Conservation (phyloP, 2,888 invertebrate genomes). For the Gryllus longicercus region DNA sequence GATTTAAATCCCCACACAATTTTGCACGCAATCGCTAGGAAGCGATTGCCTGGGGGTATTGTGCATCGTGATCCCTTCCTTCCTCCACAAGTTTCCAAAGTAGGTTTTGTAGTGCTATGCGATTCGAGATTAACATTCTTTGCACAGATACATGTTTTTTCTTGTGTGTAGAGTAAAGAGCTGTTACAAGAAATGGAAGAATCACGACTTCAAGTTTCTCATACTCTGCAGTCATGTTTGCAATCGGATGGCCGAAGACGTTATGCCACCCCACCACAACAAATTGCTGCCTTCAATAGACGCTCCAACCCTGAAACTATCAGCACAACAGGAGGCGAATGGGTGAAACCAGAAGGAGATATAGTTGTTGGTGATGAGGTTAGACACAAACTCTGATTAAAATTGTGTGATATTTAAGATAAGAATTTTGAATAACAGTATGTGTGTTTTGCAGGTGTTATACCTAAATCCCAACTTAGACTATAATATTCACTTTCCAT, state of each 20-base stretch:
- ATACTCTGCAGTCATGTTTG: conserved; percentile 79
- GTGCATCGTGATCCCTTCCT: conserved; percentile 62
- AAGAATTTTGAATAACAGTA: background rate
- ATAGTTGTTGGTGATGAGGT: conserved; percentile 75
- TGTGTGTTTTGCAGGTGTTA: conserved; percentile 50
- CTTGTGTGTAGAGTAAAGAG: conserved; percentile 55
- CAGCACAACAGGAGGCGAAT: conserved; percentile 55
- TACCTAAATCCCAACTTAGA: conserved; percentile 64
- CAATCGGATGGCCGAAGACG: conserved; percentile 77
- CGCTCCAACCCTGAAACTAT: conserved; percentile 68
- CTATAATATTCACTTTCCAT: conserved; percentile 88
- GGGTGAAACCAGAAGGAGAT: conserved; percentile 62
- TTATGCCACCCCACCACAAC: conserved; percentile 82
- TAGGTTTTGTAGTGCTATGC: conserved; percentile 39
- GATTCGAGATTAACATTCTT: background rate
- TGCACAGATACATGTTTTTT: conserved; percentile 28
- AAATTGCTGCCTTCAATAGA: conserved; percentile 83
- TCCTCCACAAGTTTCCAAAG: conserved; percentile 60
- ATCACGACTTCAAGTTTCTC: conserved; percentile 75
- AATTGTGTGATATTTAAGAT: background rate
- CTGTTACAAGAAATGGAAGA: conserved; percentile 77
- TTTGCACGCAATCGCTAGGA: conserved; percentile 80
- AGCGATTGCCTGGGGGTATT: conserved; percentile 55
- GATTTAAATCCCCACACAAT: conserved; percentile 82
- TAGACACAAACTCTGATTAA: conserved; percentile 31